Evolutionary conservation across 2,113 vertebrate species (phyloP), one percentile per base, ranked within the genome.

Genomic region (Micromys minutus): DNA sequence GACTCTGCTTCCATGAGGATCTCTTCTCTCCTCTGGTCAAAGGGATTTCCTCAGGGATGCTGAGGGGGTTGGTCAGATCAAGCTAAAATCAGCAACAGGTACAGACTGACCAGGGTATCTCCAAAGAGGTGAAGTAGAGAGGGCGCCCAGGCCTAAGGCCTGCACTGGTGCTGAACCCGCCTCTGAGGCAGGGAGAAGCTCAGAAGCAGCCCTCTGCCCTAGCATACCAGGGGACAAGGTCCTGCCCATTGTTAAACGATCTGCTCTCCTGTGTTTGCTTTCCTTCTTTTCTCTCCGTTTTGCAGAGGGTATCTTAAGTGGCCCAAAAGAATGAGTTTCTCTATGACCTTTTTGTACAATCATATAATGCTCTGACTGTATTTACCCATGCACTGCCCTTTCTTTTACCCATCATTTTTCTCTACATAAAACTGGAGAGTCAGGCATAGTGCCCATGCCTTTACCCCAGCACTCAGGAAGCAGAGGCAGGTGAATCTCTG

Each of bases 371-470:
- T 39, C 67, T 12, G 8, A 22, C 42, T 67, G 2, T 34, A 45
- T 84, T 61, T 11, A 50, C 42, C 13, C 39, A 42, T 13, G 50
- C 22, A 65, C 39, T n/a, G 47, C 34, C 47, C 47, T 87, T 55
- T 71, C 65, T 10, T 47, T 6, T 7, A 6, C 12, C 84, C 31
- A 5, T 57, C 52, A 50, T 71, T 24, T n/a, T 87, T 22, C 36
- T 29, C 47, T 67, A 15, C 52, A 65, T 39, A 42, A 95, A 95
- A 96, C 55, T 72, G 42, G 15, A 75, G 13, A 69, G 39, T 29
- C 59, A 16, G n/a, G 55, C 55, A 59, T n/a, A n/a, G n/a, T n/a
- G n/a, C n/a, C n/a, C n/a, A n/a, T 29, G 79, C 7, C 22, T 57
- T 57, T 57, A 81, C 36, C 50, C 31, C 34, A n/a, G 77, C 19